phyloP scores from a whole-genome alignment of 2,797 vertebrate genomes.

The Mormyrops attenuatus region DNA sequence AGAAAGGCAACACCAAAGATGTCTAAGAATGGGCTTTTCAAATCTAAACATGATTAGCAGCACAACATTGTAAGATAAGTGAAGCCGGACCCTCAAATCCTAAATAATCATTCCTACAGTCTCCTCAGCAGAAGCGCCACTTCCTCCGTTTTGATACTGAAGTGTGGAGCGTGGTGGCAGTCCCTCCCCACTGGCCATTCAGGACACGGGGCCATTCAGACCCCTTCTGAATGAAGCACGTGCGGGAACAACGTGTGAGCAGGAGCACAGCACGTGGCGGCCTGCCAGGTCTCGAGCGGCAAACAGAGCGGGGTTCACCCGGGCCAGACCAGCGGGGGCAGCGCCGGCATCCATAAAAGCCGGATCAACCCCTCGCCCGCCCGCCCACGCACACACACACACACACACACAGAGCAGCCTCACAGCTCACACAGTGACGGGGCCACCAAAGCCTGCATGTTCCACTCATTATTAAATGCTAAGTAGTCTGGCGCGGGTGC shows the following conservation, averaged over 20 bases:
- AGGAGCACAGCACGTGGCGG: not conserved
- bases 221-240: not conserved
- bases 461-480: conserved; percentile 11
- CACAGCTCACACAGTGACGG: not conserved
- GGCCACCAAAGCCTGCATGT: not conserved
- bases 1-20: not conserved
- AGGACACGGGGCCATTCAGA: not conserved
- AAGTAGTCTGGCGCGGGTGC: not conserved
- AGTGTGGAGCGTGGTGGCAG: not conserved
- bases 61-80: not conserved
- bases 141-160: not conserved
- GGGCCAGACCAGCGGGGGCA: not conserved
- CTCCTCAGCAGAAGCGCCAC: not conserved
- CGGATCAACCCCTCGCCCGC: not conserved
- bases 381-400: not conserved
- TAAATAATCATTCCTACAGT: not conserved
- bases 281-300: not conserved
- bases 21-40: not conserved
- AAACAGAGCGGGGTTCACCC: not conserved
- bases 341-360: not conserved
- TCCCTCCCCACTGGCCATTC: not conserved
- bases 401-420: not conserved
- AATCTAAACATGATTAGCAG: not conserved
- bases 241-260: not conserved
- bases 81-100: not conserved